phyloP scores from a whole-genome alignment of 2,888 invertebrate genomes.

The Ophion obscuratus region DNA sequence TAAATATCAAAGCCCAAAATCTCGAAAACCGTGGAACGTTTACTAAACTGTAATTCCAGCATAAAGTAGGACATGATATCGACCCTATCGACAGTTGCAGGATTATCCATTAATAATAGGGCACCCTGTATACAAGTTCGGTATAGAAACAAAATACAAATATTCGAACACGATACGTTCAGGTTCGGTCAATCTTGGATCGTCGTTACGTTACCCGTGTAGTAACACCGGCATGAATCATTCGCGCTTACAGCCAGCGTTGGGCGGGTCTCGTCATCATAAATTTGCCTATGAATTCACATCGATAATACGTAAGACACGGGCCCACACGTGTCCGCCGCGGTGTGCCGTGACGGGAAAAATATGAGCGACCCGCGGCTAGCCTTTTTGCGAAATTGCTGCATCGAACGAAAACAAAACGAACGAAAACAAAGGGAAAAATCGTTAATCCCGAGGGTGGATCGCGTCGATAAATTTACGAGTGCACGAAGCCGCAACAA shows the following conservation, averaged over 20 bases:
- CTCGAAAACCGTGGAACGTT: too few relatives aligned
- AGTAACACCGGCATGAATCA: conserved; percentile 37
- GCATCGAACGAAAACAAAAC: not conserved
- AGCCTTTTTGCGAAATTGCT: not conserved
- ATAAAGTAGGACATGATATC: too few relatives aligned
- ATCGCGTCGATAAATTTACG: not conserved
- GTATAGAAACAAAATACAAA: conserved; percentile 36
- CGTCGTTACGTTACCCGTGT: conserved; percentile 29
- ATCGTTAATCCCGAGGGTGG: not conserved
- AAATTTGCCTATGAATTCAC: conserved; percentile 17
- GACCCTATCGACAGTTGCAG: too few relatives aligned
- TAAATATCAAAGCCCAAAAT: too few relatives aligned
- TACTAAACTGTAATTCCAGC: too few relatives aligned
- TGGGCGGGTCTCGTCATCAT: conserved; percentile 10
- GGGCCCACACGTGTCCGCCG: not conserved
- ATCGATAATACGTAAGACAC: not conserved
- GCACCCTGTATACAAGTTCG: not conserved
- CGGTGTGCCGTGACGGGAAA: conserved; percentile 9
- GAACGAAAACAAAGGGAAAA: not conserved
- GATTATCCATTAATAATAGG: not conserved
- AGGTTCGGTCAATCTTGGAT: conserved; percentile 51
- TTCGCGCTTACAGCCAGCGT: not conserved
- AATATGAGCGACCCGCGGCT: conserved; percentile 1
- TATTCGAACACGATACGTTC: conserved; percentile 59
- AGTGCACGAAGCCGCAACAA: not conserved